Evolutionary conservation across 1,140 invertebrate species (phyloP), one percentile per base, ranked within the genome.

Genomic region (Monochamus saltuarius): DNA sequence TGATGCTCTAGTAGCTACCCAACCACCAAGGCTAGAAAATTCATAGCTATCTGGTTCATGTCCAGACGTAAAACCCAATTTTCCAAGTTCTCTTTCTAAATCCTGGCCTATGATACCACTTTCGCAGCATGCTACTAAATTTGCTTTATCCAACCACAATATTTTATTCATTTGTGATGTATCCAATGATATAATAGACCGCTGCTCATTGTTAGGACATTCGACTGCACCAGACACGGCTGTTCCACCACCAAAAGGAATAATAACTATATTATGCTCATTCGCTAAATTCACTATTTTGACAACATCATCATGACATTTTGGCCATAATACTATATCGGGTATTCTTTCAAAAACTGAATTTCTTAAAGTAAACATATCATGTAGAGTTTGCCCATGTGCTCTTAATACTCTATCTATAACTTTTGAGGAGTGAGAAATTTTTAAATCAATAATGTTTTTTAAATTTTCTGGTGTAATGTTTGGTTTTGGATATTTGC

Each of bases 11-110:
- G 97, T 99, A 0, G 97, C 95, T 9, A 99, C 93, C 97, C 97
- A 99, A n/a, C 97, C 97, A 10, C 97, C 97, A 7, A 99, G 80
- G 64, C 95, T 97, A 10, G 91, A 94, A 76, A 99, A 99, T 79
- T 99, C 97, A 77, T 95, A 96, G 7, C 94, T 98, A 77, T 99
- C 97, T 0, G 97, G 97, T 76, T 99, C 97, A 77, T 99, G 97
- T 0, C 93, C 93, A 4, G 89, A 86, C 1, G 92, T 95, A 61
- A 87, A 86, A 0, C 90, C 90, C 36, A 84, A 74, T 1, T 82
- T 75, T 8, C 84, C 81, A 57, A 95, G 79, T 69, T 90, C 87
- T 0, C 87, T 78, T 75, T 96, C 93, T 49, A 96, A 77, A 77
- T 98, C 95, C 78, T 98, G 95, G 0, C 97, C 97, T 57, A 98